phyloP scores from a whole-genome alignment of 1,140 invertebrate species.

The Lordiphosa collinella region DNA sequence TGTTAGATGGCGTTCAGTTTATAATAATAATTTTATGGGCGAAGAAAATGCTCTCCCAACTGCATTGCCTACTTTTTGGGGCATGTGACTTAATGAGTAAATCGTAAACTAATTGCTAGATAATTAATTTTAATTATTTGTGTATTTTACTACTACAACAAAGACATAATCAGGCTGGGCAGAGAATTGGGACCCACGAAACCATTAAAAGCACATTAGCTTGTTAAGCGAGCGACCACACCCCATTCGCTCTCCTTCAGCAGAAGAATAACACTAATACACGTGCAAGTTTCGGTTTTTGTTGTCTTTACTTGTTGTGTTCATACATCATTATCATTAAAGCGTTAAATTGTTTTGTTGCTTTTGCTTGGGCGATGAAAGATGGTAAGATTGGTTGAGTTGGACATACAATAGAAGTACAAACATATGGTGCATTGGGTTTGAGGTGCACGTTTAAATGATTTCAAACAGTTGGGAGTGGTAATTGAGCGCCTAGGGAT shows the following conservation, averaged over 20 bases:
- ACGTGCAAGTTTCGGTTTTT: slow-evolving; percentile 54
- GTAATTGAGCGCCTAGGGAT: not conserved
- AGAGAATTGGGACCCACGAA: slow-evolving; percentile 35
- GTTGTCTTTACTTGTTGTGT: slow-evolving; percentile 60
- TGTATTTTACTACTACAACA: slow-evolving; percentile 61
- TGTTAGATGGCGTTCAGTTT: slow-evolving; percentile 65
- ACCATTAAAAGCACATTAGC: slow-evolving; percentile 77
- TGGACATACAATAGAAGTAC: not conserved
- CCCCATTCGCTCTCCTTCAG: slow-evolving; percentile 1
- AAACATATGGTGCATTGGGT: not conserved
- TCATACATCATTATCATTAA: slow-evolving; percentile 78
- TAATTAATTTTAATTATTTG: slow-evolving; percentile 78
- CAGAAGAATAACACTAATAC: slow-evolving; percentile 39
- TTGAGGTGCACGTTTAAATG: slow-evolving; percentile 30
- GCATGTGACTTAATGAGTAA: slow-evolving; percentile 62
- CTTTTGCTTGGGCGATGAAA: slow-evolving; percentile 19
- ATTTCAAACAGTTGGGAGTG: slow-evolving; percentile 17
- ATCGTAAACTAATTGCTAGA: slow-evolving; percentile 77
- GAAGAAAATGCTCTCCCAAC: slow-evolving; percentile 34
- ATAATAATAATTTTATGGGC: slow-evolving; percentile 64
- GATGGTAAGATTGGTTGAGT: slow-evolving; percentile 2
- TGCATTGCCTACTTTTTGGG: slow-evolving; percentile 38
- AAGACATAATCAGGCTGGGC: slow-evolving; percentile 63
- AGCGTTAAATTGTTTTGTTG: slow-evolving; percentile 76
- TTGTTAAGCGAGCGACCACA: slow-evolving; percentile 56